Evolutionary conservation across 1,140 invertebrate genomes (phyloP).

Genomic region (Protaetia brevitarsis): DNA sequence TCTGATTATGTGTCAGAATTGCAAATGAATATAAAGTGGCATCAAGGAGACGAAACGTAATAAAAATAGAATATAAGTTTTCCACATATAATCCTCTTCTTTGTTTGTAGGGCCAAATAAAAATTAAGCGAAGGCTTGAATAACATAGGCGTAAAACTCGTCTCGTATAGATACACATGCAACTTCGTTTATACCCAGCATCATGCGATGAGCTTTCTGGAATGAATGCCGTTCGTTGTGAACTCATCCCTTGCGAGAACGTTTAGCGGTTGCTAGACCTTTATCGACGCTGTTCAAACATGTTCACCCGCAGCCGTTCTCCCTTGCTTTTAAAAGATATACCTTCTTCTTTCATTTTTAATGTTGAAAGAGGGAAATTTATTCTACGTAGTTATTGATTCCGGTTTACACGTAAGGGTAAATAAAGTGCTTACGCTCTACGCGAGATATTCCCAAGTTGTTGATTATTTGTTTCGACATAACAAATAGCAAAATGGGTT

Average conservation of each 20-base stretch:
- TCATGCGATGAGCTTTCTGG: neutral
- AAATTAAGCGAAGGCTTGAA: too few relatives aligned
- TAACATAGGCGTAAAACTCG: too few relatives aligned
- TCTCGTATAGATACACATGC: constrained; percentile 6
- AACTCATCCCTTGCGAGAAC: neutral
- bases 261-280: neutral
- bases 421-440: neutral
- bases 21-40: too few relatives aligned
- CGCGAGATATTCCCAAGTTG: too few relatives aligned
- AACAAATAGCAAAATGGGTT: too few relatives aligned
- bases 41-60: too few relatives aligned
- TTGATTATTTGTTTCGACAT: too few relatives aligned
- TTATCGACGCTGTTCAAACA: neutral
- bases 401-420: neutral
- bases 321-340: neutral
- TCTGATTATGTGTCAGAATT: too few relatives aligned
- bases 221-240: neutral
- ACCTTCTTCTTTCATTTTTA: neutral
- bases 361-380: neutral
- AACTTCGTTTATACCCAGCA: neutral
- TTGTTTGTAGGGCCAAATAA: too few relatives aligned
- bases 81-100: too few relatives aligned
- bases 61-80: too few relatives aligned
- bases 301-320: neutral
- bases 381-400: neutral